These are phyloP conservation scores for Xyrichtys novacula DNA, from an alignment of 2,797 vertebrate genomes.

Conservation along the genomic window DNA sequence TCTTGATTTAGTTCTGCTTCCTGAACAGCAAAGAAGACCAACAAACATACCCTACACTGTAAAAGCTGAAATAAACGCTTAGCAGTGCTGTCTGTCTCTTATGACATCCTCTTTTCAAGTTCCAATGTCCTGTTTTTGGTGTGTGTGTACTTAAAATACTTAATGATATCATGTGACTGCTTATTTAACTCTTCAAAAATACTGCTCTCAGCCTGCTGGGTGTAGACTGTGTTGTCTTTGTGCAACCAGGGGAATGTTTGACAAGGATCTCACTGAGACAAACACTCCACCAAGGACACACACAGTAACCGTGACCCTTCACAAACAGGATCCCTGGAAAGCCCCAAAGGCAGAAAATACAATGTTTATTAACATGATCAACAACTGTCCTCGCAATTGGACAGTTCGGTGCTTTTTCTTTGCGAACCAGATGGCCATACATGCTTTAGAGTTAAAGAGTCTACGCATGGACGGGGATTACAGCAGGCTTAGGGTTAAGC, in stretches of 20 bases:
- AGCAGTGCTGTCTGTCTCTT: background rate
- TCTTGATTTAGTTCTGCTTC: conserved; percentile 48
- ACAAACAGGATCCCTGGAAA: conserved; percentile 38
- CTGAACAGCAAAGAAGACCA: conserved; percentile 48
- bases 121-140: conserved; percentile 3
- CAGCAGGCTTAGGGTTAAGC: conserved; percentile 42
- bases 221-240: conserved; percentile 31
- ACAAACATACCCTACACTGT: background rate
- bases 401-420: conserved; percentile 14
- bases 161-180: conserved; percentile 13
- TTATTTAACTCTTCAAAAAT: conserved; percentile 34
- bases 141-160: conserved; percentile 20
- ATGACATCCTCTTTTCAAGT: background rate
- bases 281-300: conserved; percentile 38
- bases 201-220: conserved; percentile 21
- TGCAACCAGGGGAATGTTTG: conserved; percentile 44
- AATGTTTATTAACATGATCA: conserved; percentile 32
- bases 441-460: conserved; percentile 35
- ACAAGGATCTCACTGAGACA: conserved; percentile 19
- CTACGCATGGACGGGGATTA: conserved; percentile 53
- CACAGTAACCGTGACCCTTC: conserved; percentile 20
- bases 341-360: conserved; percentile 21
- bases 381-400: conserved; percentile 5
- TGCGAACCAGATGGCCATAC: conserved; percentile 48
- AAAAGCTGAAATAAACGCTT: conserved; percentile 29